Percentiles rank a stretch among this genome's conserved stretches.
Conservation (phyloP, 2,113 vertebrate species). For the Gopherus evgoodei region DNA sequence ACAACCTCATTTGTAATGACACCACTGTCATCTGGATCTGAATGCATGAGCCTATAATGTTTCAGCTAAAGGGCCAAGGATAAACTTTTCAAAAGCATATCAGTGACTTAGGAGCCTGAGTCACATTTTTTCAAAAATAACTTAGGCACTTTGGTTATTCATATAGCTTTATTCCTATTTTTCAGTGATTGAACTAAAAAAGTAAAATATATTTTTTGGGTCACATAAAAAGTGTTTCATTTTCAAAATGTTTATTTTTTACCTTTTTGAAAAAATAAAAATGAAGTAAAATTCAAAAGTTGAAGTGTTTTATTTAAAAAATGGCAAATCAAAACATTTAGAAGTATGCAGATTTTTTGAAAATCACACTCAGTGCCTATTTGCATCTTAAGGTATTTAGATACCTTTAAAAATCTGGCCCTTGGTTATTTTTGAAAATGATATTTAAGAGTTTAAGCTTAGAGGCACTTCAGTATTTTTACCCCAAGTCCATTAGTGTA, state of each 20-base stretch:
- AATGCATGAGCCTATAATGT: background rate
- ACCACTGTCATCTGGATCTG: background rate
- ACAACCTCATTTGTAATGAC: background rate
- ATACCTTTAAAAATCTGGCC: constrained; percentile 17
- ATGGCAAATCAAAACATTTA: background rate
- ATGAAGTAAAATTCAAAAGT: background rate
- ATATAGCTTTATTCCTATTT: background rate
- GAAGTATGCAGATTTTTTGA: background rate
- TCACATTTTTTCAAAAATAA: background rate
- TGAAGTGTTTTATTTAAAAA: background rate
- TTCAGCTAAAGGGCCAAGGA: background rate
- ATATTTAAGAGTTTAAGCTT: constrained; percentile 12
- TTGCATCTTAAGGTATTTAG: background rate
- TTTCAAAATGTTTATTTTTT: background rate
- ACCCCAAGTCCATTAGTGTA: background rate
- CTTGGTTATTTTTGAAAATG: constrained; percentile 28
- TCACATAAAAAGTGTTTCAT: background rate
- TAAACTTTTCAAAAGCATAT: background rate
- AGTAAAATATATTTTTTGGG: background rate
- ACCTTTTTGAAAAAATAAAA: background rate
- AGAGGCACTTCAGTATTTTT: constrained; percentile 21
- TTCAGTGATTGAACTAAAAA: background rate
- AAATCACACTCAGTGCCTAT: background rate
- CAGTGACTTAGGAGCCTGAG: background rate
- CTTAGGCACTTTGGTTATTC: background rate